Percentiles rank a stretch among this genome's conserved stretches.
Evolutionary conservation across 2,888 invertebrate species (phyloP).

Genomic region (Scelioninae gen. 1): DNA sequence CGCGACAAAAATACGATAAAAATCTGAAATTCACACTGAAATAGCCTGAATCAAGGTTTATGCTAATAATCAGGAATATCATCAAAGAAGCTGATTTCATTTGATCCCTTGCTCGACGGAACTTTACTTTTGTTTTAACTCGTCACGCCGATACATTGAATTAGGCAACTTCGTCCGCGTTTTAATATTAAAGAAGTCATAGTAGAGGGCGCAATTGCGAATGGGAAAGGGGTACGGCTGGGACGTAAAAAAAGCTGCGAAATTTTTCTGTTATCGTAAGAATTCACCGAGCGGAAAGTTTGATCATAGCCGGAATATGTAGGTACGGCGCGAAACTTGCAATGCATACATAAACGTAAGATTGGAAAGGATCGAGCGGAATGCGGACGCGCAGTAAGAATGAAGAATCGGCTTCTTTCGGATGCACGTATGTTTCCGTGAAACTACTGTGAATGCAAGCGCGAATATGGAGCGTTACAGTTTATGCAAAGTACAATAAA

Average conservation of each 20-base stretch:
- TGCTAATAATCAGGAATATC: background rate
- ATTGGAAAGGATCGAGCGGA: slow-evolving; percentile 67
- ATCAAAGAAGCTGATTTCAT: background rate
- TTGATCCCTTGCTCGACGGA: background rate
- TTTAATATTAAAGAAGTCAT: slow-evolving; percentile 16
- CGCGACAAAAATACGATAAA: no score
- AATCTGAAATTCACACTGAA: background rate
- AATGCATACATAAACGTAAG: slow-evolving; percentile 69
- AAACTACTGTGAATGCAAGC: slow-evolving; percentile 58
- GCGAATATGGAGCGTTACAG: slow-evolving; percentile 52
- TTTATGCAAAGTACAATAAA: slow-evolving; percentile 63
- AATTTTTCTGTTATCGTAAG: slow-evolving; percentile 60
- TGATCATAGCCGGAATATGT: slow-evolving; percentile 64
- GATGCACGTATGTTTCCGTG: slow-evolving; percentile 65
- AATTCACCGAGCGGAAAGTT: slow-evolving; percentile 62
- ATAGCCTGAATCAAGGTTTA: background rate
- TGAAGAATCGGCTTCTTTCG: slow-evolving; percentile 66
- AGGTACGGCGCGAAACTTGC: slow-evolving; percentile 62
- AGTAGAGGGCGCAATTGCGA: background rate
- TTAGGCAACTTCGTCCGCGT: slow-evolving; percentile 25
- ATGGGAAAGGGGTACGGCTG: background rate
- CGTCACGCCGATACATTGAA: slow-evolving; percentile 22
- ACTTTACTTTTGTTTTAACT: slow-evolving; percentile 15
- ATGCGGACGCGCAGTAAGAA: slow-evolving; percentile 54
- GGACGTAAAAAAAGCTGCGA: slow-evolving; percentile 33